Percentiles rank a stretch among this genome's conserved stretches.
These are phyloP conservation scores for Amiota mariae DNA, from an alignment of 2,888 invertebrate genomes.

Conservation along the genomic window DNA sequence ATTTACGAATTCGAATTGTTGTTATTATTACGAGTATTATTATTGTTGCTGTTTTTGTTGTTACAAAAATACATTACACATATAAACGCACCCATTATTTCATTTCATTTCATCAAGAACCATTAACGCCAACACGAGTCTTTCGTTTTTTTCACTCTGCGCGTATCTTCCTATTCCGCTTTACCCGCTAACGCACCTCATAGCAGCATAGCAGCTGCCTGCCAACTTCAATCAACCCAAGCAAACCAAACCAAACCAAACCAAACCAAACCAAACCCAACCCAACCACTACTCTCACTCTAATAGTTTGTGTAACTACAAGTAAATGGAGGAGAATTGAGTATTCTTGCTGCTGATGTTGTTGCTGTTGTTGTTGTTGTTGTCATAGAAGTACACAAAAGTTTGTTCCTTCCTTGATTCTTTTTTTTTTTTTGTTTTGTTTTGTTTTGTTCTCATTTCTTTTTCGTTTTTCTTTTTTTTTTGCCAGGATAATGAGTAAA, in stretches of 20 bases:
- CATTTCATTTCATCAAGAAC: conserved; percentile 70
- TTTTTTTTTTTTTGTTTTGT: conserved; percentile 5
- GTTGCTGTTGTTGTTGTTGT: background rate
- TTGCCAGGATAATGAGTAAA: conserved; percentile 63
- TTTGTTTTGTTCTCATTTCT: background rate
- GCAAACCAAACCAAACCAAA: background rate
- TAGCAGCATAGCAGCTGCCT: background rate
- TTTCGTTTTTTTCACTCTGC: background rate
- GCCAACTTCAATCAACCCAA: background rate
- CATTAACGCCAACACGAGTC: conserved; percentile 68
- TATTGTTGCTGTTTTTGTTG: conserved; percentile 50
- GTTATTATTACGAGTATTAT: conserved; percentile 31
- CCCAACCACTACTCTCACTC: background rate
- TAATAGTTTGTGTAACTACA: no score
- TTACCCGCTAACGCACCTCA: background rate
- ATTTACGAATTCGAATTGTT: conserved; percentile 45
- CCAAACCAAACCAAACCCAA: background rate
- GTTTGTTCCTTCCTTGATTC: background rate
- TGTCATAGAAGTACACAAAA: conserved; percentile 20
- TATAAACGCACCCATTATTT: conserved; percentile 70
- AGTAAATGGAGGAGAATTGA: no score
- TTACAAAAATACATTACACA: conserved; percentile 68
- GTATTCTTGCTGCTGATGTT: background rate
- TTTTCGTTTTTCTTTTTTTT: background rate
- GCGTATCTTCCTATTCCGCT: background rate